phyloP scores from a whole-genome alignment of 2,113 vertebrate genomes.

The Dromaius novaehollandiae region DNA sequence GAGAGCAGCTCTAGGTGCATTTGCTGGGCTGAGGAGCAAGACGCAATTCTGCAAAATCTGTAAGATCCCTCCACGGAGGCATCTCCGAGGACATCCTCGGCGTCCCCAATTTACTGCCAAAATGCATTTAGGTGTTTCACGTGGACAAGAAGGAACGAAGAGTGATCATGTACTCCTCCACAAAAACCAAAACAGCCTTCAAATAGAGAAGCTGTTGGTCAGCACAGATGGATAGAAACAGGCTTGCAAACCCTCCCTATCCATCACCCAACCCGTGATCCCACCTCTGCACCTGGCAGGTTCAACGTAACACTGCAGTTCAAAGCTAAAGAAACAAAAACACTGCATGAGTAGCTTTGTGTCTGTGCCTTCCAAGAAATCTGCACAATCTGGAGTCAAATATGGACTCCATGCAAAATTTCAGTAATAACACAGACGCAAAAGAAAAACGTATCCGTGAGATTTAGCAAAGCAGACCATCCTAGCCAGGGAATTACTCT shows the following conservation, averaged over 20 bases:
- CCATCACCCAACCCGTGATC: neutral
- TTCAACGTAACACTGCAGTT: neutral
- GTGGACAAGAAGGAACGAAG: neutral
- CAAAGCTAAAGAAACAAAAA: neutral
- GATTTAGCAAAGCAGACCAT: neutral
- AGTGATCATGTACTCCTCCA: neutral
- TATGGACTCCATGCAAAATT: neutral
- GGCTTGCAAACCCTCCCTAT: neutral
- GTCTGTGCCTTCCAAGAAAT: neutral
- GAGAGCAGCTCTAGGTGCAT: neutral
- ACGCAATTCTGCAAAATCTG: neutral
- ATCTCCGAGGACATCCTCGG: neutral
- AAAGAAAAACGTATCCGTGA: neutral
- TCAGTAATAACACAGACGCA: neutral
- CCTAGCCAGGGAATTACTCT: neutral
- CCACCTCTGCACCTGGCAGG: neutral
- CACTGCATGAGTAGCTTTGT: neutral
- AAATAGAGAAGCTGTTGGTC: neutral
- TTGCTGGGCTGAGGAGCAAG: fast-evolving
- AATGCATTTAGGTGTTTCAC: neutral
- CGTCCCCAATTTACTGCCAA: neutral
- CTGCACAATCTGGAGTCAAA: neutral
- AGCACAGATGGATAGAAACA: neutral
- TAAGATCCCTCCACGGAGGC: neutral
- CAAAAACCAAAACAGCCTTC: neutral